These are phyloP conservation scores for Drosophila nebulosa DNA, from an alignment of 1,140 invertebrate species.

Conservation along the genomic window DNA sequence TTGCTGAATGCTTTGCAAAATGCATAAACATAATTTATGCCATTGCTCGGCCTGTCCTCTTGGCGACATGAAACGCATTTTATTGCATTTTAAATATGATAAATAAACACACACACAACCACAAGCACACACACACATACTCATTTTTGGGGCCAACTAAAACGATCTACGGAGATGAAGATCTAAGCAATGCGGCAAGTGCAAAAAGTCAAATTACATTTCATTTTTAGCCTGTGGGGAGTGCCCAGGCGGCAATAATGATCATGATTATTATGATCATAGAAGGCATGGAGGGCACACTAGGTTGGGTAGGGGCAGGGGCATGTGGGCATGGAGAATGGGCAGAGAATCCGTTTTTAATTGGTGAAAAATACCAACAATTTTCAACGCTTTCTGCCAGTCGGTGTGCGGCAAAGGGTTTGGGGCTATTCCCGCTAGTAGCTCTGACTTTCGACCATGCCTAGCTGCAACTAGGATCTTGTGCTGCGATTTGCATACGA, in stretches of 20 bases:
- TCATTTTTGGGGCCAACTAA: background rate
- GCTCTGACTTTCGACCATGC: constrained; percentile 45
- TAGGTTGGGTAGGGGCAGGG: background rate
- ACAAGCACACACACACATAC: constrained; percentile 28
- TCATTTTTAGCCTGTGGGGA: background rate
- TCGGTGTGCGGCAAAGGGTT: constrained; percentile 24
- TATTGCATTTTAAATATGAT: constrained; percentile 80
- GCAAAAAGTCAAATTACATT: constrained; percentile 24
- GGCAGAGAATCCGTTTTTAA: constrained; percentile 72
- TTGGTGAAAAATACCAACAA: constrained; percentile 75
- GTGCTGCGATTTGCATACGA: constrained; percentile 37
- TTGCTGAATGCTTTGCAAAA: constrained; percentile 68
- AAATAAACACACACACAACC: constrained; percentile 67
- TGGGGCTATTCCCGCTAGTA: constrained; percentile 38
- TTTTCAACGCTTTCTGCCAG: constrained; percentile 54
- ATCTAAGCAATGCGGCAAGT: constrained; percentile 1
- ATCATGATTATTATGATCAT: background rate
- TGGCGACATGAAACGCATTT: constrained; percentile 56
- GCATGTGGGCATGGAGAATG: constrained; percentile 53
- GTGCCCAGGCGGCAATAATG: background rate
- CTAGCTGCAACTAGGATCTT: constrained; percentile 14
- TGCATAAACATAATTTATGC: constrained; percentile 76
- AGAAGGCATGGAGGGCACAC: constrained; percentile 5
- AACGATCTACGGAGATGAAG: background rate
- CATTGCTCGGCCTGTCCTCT: constrained; percentile 2